These are phyloP conservation scores for Argya squamiceps DNA, from an alignment of 2,797 vertebrate species.

Conservation along the genomic window DNA sequence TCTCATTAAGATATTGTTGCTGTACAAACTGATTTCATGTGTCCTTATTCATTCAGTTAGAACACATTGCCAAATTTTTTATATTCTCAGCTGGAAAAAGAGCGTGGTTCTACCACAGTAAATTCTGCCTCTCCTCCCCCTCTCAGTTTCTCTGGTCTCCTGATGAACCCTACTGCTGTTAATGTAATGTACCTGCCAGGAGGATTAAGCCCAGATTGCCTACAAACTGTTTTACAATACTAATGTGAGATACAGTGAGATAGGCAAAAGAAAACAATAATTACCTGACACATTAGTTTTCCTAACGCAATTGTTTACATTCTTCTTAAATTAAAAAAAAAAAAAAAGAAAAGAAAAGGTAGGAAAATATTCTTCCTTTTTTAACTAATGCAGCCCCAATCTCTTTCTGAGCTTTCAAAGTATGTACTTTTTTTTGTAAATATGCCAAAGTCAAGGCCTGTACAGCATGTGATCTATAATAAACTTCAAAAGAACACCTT, in stretches of 20 bases:
- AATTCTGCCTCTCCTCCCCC: neutral
- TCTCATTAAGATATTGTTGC: neutral
- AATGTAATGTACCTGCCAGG: neutral
- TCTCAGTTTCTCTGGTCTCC: neutral
- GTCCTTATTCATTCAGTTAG: neutral
- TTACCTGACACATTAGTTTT: conserved; percentile 43
- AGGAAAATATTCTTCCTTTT: conserved; percentile 60
- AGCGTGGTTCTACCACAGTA: neutral
- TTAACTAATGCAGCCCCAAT: conserved; percentile 74
- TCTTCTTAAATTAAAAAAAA: conserved; percentile 10
- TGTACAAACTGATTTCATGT: neutral
- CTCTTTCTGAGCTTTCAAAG: conserved; percentile 76
- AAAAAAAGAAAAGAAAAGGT: neutral
- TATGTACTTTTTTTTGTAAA: conserved; percentile 76
- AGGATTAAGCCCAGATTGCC: neutral
- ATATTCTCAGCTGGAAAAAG: neutral
- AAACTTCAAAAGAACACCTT: conserved; percentile 99
- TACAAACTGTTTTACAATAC: neutral
- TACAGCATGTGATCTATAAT: conserved; percentile 88
- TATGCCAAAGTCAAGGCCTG: conserved; percentile 85
- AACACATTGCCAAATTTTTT: neutral
- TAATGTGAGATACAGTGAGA: neutral
- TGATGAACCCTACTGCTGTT: neutral
- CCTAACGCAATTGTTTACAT: conserved; percentile 32
- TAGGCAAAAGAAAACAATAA: neutral